A percentile compares a stretch with the other conserved stretches of the same genome.
Evolutionary conservation across 2,797 vertebrate species (phyloP).

Genomic region (Delichon dasypus): DNA sequence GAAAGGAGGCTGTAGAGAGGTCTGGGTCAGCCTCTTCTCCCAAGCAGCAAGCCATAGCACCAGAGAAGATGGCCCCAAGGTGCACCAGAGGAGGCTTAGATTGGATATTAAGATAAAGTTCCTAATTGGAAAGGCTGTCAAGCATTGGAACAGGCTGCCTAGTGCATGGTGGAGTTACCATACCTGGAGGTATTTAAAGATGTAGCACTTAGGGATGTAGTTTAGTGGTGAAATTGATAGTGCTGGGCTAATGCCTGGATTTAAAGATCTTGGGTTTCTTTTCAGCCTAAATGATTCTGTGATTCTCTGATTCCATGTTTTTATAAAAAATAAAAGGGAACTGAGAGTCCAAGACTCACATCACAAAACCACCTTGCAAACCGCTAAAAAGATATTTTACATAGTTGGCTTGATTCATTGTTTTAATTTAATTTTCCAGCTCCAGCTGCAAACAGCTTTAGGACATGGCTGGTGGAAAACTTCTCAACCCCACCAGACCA

Average conservation of each 20-base stretch:
- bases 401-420: neutral
- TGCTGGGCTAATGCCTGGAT: neutral
- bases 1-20: neutral
- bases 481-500: neutral
- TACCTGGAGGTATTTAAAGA: neutral
- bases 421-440: slow-evolving; percentile 41
- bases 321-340: neutral
- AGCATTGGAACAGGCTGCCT: neutral
- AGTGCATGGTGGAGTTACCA: too few species aligned
- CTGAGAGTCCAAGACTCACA: neutral
- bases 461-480: neutral
- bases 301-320: neutral
- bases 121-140: neutral
- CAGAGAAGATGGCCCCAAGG: neutral
- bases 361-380: neutral
- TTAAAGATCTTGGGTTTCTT: neutral
- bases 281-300: neutral
- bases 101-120: neutral
- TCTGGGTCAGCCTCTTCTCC: neutral
- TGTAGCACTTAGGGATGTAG: neutral
- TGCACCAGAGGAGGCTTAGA: neutral
- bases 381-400: neutral
- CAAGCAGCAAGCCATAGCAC: neutral
- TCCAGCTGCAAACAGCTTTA: neutral
- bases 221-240: neutral